Evolutionary conservation across 2,113 vertebrate genomes (phyloP), one percentile per base, ranked within the genome.

Genomic region (Anguilla japonica): DNA sequence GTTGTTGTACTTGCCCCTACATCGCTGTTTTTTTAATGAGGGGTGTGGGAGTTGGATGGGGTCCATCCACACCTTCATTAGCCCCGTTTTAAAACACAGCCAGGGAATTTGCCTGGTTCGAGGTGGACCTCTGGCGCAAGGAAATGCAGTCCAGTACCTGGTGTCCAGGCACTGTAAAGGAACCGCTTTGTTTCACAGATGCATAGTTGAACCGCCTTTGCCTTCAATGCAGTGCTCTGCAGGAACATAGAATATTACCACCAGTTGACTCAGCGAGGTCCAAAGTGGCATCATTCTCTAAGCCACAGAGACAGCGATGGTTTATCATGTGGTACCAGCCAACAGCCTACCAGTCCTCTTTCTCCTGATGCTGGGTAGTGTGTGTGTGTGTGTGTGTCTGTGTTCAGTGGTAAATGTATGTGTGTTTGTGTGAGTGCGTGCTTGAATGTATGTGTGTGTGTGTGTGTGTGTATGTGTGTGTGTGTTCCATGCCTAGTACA

Each of bases 201-300:
- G 88, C 89, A 67, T 14, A 83, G 43, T 26, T 91, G 90, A 26
- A 22, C 89, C 85, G 88, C 85, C 41, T 5, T 75, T 86, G 90
- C 87, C 84, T 84, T 34, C 41, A 83, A 39, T 75, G n/a, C 40
- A 79, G 53, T 86, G 75, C 57, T 63, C 56, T 88, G 60, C 46
- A 83, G 89, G 84, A 85, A 88, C 91, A 88, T 92, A 90, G 89
- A 92, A 92, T 91, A 95, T 95, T 91, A 88, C 91, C 90, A 92
- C 91, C 89, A 89, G 91, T 80, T 85, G 84, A 84, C 79, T 75
- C 84, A 91, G 86, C 90, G 90, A 89, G 92, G 89, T 93, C 94
- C 91, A 26, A 22, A 67, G 20, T 67, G 60, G 60, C 60, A 67
- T 67, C 60, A 26, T 20, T 67, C 60, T 75, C 71, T 34, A 13